Base-by-base conservation (phyloP, 2,797 vertebrate species). In the Platyrinchus mystaceus region DNA sequence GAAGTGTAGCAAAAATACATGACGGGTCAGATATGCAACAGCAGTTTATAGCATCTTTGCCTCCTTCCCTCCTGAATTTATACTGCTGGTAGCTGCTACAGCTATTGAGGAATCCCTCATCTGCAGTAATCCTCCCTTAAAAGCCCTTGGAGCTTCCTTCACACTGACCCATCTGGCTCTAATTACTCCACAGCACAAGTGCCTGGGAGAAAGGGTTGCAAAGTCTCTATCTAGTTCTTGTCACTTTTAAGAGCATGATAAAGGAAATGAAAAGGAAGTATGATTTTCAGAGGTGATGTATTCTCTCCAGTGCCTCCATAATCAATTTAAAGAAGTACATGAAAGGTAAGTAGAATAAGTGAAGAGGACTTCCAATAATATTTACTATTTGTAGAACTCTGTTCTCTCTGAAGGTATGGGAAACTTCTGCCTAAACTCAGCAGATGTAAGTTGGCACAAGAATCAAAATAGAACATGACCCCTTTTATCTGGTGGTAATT, bases 11-110 rank as follows among this genome's bases (percentile, higher is more conserved):
- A 50, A 37, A 41, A 55, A 28, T 3, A 6, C 1, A 4, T 21
- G 20, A 43, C 0, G 0, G 4, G 1, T n/a, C 30, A 62, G 53
- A 67, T 30, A 56, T 3, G 6, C 30, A 93, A 53, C 7, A 39
- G 32, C 6, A 62, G 5, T 36, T 83, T 43, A 19, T 37, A 59
- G n/a, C 20, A 39, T 9, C 12, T 70, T 36, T 22, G 15, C 46
- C 15, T 70, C 37, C 32, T 83, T 70, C 44, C 30, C 22, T 36
- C 5, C 9, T 68, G 39, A 18, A 5, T 62, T 71, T 53, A 30
- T 36, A 10, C 7, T 36, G 6, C 16, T 71, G 50, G 21, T 12
- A 70, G 26, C 12, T 62, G 12, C 46, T 44, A 4, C 18, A 70
- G 32, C 18, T 63, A 58, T 14, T 62, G 84, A 62, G 10, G 34